Evolutionary conservation across 2,888 invertebrate genomes (phyloP).

Genomic region (Lepetodrilus schrolli): DNA sequence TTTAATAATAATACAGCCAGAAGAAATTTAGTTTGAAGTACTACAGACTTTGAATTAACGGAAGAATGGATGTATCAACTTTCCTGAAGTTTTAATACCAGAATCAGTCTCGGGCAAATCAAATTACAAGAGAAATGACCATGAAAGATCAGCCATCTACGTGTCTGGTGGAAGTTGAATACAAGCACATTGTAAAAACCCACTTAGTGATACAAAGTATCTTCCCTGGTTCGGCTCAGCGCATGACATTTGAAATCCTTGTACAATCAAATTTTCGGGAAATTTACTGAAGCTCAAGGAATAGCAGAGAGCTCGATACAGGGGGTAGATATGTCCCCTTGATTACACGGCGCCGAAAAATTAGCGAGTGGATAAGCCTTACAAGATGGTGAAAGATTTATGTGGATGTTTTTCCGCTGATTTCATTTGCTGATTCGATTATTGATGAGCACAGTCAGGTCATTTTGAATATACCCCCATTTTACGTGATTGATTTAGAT

Average conservation of each 20-base stretch:
- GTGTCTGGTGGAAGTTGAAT: neutral
- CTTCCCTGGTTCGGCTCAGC: neutral
- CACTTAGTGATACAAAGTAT: neutral
- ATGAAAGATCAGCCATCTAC: neutral
- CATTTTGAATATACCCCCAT: slow-evolving; percentile 7
- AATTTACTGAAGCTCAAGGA: neutral
- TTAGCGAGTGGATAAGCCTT: neutral
- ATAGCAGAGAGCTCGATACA: neutral
- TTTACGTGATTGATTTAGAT: neutral
- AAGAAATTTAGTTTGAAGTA: too few species aligned
- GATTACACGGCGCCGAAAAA: neutral
- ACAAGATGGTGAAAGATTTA: neutral
- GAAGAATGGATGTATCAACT: too few species aligned
- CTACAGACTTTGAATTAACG: too few species aligned
- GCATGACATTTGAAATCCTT: neutral
- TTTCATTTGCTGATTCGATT: slow-evolving; percentile 18
- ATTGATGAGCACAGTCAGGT: slow-evolving; percentile 12
- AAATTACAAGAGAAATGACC: neutral
- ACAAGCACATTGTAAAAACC: neutral
- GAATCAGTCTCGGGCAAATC: neutral
- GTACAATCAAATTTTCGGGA: slow-evolving; percentile 1
- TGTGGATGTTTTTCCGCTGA: neutral
- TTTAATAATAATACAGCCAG: too few species aligned
- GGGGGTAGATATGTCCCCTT: neutral
- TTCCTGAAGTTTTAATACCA: too few species aligned